Evolutionary conservation across 1,140 invertebrate species (phyloP), one percentile per base, ranked within the genome.

Genomic region (Panagrolaimus sp.): DNA sequence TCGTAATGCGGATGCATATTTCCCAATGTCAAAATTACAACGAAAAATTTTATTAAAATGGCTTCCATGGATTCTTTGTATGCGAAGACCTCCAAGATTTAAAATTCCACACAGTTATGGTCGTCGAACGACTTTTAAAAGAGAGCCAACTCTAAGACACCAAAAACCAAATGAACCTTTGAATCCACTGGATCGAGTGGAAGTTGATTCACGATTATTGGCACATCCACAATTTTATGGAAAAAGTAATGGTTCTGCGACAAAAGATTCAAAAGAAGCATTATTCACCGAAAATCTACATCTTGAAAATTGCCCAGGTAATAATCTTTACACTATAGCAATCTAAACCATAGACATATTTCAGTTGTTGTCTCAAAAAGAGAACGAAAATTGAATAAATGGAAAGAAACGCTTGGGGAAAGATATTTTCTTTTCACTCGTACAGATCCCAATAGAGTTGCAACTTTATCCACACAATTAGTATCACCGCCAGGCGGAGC

Each of bases 1-100:
- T 88, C 89, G 95, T 79, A 93, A 92, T 83, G 89, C 93, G 71
- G 93, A 98, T 85, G 97, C 92, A 71, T 93, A 98, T 85, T 71
- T 66, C 14, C 91, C 94, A 86, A 96, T 98, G 93, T 92, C 94
- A 78, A 89, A 90, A 83, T 95, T 92, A 92, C 86, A 94, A 92
- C 89, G 96, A 75, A 91, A 89, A 79, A 87, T 96, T 81, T 92
- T 98, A 85, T 88, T 96, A 78, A 91, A 91, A 84, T 98, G 94
- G 93, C 87, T 97, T 84, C 93, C 95, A 75, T 94, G 91, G 87
- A 86, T 96, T 78, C 87, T 98, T 78, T 88, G 92, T 74, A 97
- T 98, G 92, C 89, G 90, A 80, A 88, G 93, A 77, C 94, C 94
- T 65, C 87, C 92, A 46, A 72, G 76, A 44, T 73, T 76, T 25